Base-by-base conservation (phyloP, 2,888 invertebrate genomes). In the Podotricha telesiphe region DNA sequence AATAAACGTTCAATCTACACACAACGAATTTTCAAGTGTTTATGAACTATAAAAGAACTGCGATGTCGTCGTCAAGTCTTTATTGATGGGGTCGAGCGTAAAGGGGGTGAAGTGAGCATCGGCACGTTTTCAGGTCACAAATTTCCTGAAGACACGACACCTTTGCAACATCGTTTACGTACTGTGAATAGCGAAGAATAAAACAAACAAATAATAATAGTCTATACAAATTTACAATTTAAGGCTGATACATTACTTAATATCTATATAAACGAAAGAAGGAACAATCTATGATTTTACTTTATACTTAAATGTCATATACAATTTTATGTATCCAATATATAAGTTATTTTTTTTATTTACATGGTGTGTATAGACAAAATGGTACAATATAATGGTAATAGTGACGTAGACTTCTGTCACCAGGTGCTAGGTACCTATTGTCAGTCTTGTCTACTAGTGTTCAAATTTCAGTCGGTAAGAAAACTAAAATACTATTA, bases 41-140 rank as follows among this genome's bases (percentile, higher is more conserved):
- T 59, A 51, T 17, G 56, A 56, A 37, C 53, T 53, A 48, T 63
- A 53, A 63, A 37, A 48, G 53, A 48, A 55, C 68, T 47, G 45
- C 37, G 37, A 37, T 63, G 62, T 37, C 48, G 48, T 63, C 62
- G 48, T 56, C 42, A 34, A 28, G 53, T 22, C 42, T 22, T 34
- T 65, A 65, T 65, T 56, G 47, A 65, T 65, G 53, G 45, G 65
- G 65, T 53, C 55, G 45, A 28, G 8, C 28, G 53, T 28, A 65
- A 82, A 80, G 81, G 78, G 78, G 74, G 79, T 58, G 55, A 84
- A 81, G 80, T 79, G 83, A 79, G 77, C 79, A 79, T 80, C 80
- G 81, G 79, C 77, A 76, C 76, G 82, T 86, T 85, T 88, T 79
- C 82, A 79, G 89, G 89, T 88, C 89, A 88, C 84, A 82, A 67